Conservation (phyloP, 2,888 invertebrate genomes). For the Nymphalis c-album region DNA sequence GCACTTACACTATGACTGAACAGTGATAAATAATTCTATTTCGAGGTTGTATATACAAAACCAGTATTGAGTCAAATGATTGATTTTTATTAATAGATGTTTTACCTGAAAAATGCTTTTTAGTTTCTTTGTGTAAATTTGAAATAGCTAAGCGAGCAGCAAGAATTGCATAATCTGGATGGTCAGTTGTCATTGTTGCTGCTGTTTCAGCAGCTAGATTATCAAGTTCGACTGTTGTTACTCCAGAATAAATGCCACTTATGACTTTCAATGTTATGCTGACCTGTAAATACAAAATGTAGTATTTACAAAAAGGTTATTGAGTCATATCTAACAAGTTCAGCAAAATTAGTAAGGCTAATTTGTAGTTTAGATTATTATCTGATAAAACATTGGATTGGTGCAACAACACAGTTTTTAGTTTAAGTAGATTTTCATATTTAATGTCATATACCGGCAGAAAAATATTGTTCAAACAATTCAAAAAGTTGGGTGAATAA, state of each 20-base stretch:
- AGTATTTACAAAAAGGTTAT: not conserved
- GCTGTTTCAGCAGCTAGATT: slow-evolving; percentile 99
- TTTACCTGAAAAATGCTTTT: slow-evolving; percentile 93
- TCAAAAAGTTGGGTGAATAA: no score
- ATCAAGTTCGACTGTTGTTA: slow-evolving; percentile 97
- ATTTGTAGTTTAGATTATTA: no score
- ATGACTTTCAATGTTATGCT: slow-evolving; percentile 95
- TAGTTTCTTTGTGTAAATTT: slow-evolving; percentile 99
- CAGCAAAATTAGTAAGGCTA: no score
- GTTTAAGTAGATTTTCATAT: no score
- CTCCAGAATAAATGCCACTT: slow-evolving; percentile 96
- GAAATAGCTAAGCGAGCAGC: slow-evolving; percentile 97
- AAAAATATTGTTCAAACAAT: no score
- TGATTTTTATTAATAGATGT: not conserved
- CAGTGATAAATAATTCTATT: no score
- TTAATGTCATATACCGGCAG: no score
- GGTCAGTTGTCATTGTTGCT: slow-evolving; percentile 98
- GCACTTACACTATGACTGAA: no score
- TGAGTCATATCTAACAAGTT: no score
- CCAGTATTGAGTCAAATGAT: not conserved
- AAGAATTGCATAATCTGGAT: slow-evolving; percentile 96
- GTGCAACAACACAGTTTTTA: no score
- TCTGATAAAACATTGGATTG: no score
- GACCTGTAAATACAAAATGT: slow-evolving; percentile 72
- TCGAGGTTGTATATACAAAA: not conserved